Conservation (phyloP, 2,797 vertebrate genomes). For the Cyprinella venusta region DNA sequence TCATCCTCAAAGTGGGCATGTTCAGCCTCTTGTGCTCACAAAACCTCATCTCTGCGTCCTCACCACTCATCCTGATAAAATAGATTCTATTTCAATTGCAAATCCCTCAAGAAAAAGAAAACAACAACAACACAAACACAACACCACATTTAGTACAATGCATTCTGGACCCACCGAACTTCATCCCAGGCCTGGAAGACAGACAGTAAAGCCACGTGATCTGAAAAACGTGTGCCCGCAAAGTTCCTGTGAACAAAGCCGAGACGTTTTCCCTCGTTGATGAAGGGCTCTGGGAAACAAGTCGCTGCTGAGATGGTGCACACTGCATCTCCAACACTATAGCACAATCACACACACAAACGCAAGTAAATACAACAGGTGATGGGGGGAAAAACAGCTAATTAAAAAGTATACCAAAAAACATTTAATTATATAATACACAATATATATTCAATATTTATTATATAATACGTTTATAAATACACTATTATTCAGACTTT, state of each 20-base stretch:
- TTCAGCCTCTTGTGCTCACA: constrained; percentile 97
- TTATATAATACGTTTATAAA: not conserved
- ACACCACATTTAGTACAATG: not conserved
- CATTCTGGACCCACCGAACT: constrained; percentile 78
- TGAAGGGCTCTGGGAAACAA: constrained; percentile 93
- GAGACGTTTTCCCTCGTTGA: constrained; percentile 91
- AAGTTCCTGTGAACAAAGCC: constrained; percentile 94
- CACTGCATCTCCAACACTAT: constrained; percentile 91
- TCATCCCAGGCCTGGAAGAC: constrained; percentile 98
- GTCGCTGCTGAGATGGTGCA: constrained; percentile 95
- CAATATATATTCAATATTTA: not conserved
- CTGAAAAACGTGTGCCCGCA: constrained; percentile 89
- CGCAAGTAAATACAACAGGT: not conserved
- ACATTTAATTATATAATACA: not conserved
- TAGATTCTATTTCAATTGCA: not conserved
- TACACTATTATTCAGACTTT: not conserved
- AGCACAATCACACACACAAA: not conserved
- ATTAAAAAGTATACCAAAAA: not conserved
- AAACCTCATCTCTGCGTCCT: constrained; percentile 91
- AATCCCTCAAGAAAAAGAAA: not conserved
- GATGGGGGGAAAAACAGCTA: not conserved
- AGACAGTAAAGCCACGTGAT: constrained; percentile 91
- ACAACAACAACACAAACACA: not conserved
- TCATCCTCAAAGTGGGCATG: constrained; percentile 96
- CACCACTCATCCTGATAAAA: constrained; percentile 85